phyloP scores from a whole-genome alignment of 2,113 vertebrate species.

The Platysternon megacephalum region DNA sequence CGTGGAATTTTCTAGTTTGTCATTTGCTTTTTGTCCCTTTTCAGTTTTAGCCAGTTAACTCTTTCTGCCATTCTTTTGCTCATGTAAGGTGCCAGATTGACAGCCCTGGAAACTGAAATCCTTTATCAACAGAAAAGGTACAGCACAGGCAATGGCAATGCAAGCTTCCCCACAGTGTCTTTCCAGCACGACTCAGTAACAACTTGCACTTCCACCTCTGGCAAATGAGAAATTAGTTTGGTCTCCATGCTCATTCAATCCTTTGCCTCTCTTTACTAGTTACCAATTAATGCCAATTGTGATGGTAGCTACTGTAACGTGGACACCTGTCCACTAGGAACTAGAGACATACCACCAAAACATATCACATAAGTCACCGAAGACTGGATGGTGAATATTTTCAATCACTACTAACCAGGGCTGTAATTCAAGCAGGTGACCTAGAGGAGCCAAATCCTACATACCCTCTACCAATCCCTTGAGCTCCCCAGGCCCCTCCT shows the following conservation, averaged over 20 bases:
- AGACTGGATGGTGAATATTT: neutral
- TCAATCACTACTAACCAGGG: neutral
- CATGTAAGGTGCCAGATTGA: slow-evolving; percentile 25
- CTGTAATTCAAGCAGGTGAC: slow-evolving; percentile 33
- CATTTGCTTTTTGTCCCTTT: slow-evolving; percentile 32
- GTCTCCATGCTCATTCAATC: neutral
- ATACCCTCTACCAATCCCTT: neutral
- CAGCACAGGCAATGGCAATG: neutral
- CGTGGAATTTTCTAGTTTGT: slow-evolving; percentile 39
- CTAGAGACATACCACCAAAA: slow-evolving; percentile 24
- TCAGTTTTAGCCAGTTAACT: slow-evolving; percentile 47
- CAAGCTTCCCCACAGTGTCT: slow-evolving; percentile 8
- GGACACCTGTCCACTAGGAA: slow-evolving; percentile 15
- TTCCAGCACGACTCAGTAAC: neutral
- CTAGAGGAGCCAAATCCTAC: neutral
- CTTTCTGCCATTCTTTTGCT: slow-evolving; percentile 33
- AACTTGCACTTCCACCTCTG: neutral
- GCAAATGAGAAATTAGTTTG: slow-evolving; percentile 8
- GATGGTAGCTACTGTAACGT: neutral
- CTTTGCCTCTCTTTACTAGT: neutral
- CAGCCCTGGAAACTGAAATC: slow-evolving; percentile 37
- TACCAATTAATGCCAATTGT: slow-evolving; percentile 22
- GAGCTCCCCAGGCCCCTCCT: neutral
- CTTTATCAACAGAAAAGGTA: slow-evolving; percentile 24
- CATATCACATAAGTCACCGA: neutral